Evolutionary conservation across 2,113 vertebrate species (phyloP), one percentile per base, ranked within the genome.

Genomic region (Hepsetus odoe): DNA sequence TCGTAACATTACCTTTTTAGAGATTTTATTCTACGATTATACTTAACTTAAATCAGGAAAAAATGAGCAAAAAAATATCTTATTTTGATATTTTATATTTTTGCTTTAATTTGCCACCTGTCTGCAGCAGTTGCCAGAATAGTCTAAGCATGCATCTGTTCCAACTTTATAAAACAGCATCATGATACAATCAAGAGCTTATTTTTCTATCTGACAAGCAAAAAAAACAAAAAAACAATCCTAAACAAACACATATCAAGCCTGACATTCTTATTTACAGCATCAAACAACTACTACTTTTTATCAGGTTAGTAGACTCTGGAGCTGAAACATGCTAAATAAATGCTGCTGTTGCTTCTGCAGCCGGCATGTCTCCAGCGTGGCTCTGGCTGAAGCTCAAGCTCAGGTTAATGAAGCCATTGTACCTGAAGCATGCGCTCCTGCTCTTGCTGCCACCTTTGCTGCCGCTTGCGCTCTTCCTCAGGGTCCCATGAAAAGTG

Each of bases 381-480:
- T 26, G 33, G 20, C 65, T n/a, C 42, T 49, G 16, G 55, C 70
- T 49, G 61, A 66, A 66, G 79, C 77, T 58, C 74, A 65, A 59
- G 55, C 33, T 70, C 64, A 24, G 72, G 49, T 84, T 87, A 87
- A 86, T 83, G 62, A 75, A 72, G 49, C 56, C 55, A 77, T 46
- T 88, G 86, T 94, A 99, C 98, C 96, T 99, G 97, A 87, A 99
- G 96, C 85, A 96, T 86, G 80, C 95, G 96, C 56, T 98, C 97
- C 88, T 99, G 97, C 85, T 98, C 97, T 83, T 94, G 95, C 85
- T 99, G 98, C 98, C 97, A 99, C 81, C 93, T 95, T 84, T 97
- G 94, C 89, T 98, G 97, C 46, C 96, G 94, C 87, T 94, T 94
- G 86, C 96, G 94, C 85, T 99, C 97, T 90, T 98, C 96, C 89